Conservation (phyloP, 2,888 invertebrate species). For the Drosophila borealis region DNA sequence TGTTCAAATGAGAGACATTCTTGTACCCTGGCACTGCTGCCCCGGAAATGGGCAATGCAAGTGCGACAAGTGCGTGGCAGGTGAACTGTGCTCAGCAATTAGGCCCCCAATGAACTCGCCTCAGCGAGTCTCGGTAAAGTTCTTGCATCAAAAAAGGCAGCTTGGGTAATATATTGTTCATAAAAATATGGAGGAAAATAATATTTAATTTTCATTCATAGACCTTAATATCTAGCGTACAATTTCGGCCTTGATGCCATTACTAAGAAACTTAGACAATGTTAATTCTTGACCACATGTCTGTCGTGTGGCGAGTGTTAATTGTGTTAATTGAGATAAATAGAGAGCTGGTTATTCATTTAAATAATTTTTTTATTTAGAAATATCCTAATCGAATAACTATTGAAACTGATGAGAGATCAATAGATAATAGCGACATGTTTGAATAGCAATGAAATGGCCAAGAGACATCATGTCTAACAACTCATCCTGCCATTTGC, state of each 20-base stretch:
- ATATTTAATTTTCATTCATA: too few relatives aligned
- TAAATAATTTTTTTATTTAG: slow-evolving; percentile 8
- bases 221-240: neutral
- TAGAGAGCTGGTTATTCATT: neutral
- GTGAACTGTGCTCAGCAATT: slow-evolving; percentile 49
- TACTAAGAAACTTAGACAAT: too few relatives aligned
- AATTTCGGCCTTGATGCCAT: neutral
- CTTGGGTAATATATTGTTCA: too few relatives aligned
- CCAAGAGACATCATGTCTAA: neutral
- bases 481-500: neutral
- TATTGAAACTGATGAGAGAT: neutral
- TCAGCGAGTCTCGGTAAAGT: too few relatives aligned
- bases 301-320: neutral
- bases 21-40: slow-evolving; percentile 18
- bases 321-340: neutral
- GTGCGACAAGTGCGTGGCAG: slow-evolving; percentile 48
- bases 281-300: too few relatives aligned
- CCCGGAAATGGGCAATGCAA: slow-evolving; percentile 54
- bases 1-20: slow-evolving; percentile 47
- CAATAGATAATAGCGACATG: neutral
- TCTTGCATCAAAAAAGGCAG: too few relatives aligned
- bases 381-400: slow-evolving; percentile 17
- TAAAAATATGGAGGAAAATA: too few relatives aligned
- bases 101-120: slow-evolving; percentile 28
- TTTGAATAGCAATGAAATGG: neutral